These are phyloP conservation scores for Lontra canadensis DNA, from an alignment of 2,113 vertebrate genomes.

Conservation along the genomic window DNA sequence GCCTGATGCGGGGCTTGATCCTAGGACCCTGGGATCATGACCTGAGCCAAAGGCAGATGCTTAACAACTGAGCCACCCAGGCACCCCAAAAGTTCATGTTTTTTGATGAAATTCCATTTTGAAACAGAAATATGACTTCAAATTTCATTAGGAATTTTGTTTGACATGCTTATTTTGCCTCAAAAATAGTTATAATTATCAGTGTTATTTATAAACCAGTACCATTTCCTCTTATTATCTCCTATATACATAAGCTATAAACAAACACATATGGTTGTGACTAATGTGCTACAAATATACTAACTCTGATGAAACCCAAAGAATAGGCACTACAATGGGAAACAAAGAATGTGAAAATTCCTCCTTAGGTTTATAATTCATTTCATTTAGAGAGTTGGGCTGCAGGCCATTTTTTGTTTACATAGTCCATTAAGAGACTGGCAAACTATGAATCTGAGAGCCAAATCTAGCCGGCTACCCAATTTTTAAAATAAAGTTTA, in stretches of 20 bases:
- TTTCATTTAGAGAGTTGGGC: not conserved
- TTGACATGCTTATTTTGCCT: slow-evolving; percentile 39
- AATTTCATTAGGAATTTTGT: slow-evolving; percentile 14
- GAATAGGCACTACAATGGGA: not conserved
- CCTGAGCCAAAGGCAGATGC: no score
- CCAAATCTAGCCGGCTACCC: not conserved
- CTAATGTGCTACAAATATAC: not conserved
- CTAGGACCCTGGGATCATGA: no score
- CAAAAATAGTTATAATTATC: slow-evolving; percentile 4
- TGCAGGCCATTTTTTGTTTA: not conserved
- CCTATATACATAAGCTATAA: not conserved
- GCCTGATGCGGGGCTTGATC: no score
- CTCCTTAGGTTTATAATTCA: not conserved
- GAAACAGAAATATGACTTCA: slow-evolving; percentile 2
- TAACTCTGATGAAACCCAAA: not conserved
- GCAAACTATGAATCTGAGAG: not conserved
- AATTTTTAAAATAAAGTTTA: not conserved
- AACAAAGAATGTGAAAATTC: not conserved
- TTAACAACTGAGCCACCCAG: no score
- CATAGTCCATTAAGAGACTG: not conserved
- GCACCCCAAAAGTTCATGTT: not conserved
- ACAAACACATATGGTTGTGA: not conserved
- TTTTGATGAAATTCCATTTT: slow-evolving; percentile 29
- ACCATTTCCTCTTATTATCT: not conserved
- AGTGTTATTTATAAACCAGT: slow-evolving; percentile 11